Evolutionary conservation across 92 coral and sea anemone species (phyloP).

Genomic region (Galaxea fascicularis): DNA sequence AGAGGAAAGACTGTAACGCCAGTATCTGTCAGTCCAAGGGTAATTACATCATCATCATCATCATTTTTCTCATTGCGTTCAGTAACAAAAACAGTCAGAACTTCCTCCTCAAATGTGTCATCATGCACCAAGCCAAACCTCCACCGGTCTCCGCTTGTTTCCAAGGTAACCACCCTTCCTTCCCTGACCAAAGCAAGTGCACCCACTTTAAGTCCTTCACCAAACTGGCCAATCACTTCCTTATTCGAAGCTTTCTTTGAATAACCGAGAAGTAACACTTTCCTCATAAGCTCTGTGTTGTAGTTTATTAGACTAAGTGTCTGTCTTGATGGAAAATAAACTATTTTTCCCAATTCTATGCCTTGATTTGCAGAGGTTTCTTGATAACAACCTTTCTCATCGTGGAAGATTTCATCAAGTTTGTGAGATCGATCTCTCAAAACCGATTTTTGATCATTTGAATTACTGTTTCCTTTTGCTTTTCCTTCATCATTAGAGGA

Average conservation of each 20-base stretch:
- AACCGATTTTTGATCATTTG: neutral
- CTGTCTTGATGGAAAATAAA: slow-evolving; percentile 27
- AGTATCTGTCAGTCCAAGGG: slow-evolving; percentile 27
- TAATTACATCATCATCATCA: neutral
- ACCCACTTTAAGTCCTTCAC: slow-evolving; percentile 70
- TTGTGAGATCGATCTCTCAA: neutral
- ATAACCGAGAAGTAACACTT: slow-evolving; percentile 62
- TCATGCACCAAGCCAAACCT: slow-evolving; percentile 52
- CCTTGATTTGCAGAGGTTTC: neutral
- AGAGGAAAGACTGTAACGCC: slow-evolving; percentile 57
- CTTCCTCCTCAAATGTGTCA: slow-evolving; percentile 60
- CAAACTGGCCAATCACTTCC: slow-evolving; percentile 70
- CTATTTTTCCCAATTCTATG: slow-evolving; percentile 52
- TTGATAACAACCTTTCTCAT: neutral
- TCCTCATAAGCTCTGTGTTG: slow-evolving; percentile 53
- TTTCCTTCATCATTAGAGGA: neutral
- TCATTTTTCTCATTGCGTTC: slow-evolving; percentile 33
- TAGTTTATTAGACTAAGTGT: slow-evolving; percentile 48
- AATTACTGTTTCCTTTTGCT: neutral
- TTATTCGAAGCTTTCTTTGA: slow-evolving; percentile 63
- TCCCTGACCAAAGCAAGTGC: slow-evolving; percentile 65
- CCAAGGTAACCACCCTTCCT: slow-evolving; percentile 61
- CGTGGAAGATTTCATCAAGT: slow-evolving; percentile 13
- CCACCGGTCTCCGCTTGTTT: slow-evolving; percentile 67
- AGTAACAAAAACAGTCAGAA: slow-evolving; percentile 58